Percentiles rank a stretch among this genome's conserved stretches.
These are phyloP conservation scores for Macaca nemestrina DNA, from an alignment of 2,113 vertebrate genomes.

Conservation along the genomic window DNA sequence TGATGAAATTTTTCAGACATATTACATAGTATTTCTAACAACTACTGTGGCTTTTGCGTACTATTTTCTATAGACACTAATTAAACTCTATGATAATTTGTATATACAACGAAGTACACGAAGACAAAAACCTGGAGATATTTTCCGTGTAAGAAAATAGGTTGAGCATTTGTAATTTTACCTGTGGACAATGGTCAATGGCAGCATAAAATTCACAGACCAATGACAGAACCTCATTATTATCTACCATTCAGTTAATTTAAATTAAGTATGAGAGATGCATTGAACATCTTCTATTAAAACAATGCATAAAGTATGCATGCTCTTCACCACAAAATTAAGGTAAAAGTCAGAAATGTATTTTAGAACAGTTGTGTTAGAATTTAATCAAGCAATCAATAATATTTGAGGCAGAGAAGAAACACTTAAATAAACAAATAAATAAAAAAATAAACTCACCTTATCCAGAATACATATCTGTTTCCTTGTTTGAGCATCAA, in stretches of 20 bases:
- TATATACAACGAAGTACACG: neutral
- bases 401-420: neutral
- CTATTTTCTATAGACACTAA: neutral
- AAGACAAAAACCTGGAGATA: neutral
- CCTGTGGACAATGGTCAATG: neutral
- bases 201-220: neutral
- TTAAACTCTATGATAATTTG: neutral
- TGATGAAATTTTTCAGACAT: neutral
- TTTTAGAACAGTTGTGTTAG: neutral
- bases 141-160: neutral
- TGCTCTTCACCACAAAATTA: neutral
- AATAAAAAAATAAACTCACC: slow-evolving; percentile 77
- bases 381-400: neutral
- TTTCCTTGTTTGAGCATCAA: slow-evolving; percentile 86
- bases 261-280: neutral
- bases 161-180: neutral
- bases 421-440: neutral
- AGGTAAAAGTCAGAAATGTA: neutral
- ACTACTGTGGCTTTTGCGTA: neutral
- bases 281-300: neutral
- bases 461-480: slow-evolving; percentile 89
- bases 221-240: neutral
- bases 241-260: neutral
- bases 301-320: neutral
- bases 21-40: neutral